Evolutionary conservation across 2,797 vertebrate genomes (phyloP).

Genomic region (Amniataba percoides): DNA sequence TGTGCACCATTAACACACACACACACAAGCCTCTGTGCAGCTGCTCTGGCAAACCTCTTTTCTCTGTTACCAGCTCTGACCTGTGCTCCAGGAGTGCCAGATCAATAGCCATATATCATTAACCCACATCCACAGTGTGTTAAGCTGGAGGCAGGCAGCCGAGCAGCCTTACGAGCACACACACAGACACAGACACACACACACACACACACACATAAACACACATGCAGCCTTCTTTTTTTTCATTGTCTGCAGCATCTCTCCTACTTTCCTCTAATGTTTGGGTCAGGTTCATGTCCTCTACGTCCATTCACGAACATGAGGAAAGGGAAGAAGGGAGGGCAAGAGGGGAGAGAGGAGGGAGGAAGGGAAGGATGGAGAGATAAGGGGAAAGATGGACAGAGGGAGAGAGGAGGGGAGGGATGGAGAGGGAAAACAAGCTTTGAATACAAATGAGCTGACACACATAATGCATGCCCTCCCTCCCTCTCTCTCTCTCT

Average conservation of each 20-base stretch:
- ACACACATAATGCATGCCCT: slow-evolving; percentile 76
- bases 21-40: background rate
- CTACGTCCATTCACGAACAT: slow-evolving; percentile 42
- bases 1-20: background rate
- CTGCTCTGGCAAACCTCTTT: background rate
- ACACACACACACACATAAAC: too few relatives aligned
- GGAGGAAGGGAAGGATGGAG: slow-evolving; percentile 21
- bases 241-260: slow-evolving; percentile 41
- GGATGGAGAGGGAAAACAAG: slow-evolving; percentile 62
- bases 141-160: slow-evolving; percentile 35
- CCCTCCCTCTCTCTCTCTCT: slow-evolving; percentile 41
- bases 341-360: slow-evolving; percentile 6
- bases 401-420: slow-evolving; percentile 28
- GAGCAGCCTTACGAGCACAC: slow-evolving; percentile 12
- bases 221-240: background rate
- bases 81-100: slow-evolving; percentile 28
- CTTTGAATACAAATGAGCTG: slow-evolving; percentile 86
- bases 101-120: slow-evolving; percentile 73
- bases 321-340: background rate
- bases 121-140: slow-evolving; percentile 61
- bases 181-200: too few relatives aligned
- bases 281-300: slow-evolving; percentile 59
- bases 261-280: slow-evolving; percentile 34
- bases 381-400: slow-evolving; percentile 41
- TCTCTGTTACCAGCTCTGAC: slow-evolving; percentile 42